Base-by-base conservation (phyloP, 2,113 vertebrate species). In the Erythrolamprus reginae region DNA sequence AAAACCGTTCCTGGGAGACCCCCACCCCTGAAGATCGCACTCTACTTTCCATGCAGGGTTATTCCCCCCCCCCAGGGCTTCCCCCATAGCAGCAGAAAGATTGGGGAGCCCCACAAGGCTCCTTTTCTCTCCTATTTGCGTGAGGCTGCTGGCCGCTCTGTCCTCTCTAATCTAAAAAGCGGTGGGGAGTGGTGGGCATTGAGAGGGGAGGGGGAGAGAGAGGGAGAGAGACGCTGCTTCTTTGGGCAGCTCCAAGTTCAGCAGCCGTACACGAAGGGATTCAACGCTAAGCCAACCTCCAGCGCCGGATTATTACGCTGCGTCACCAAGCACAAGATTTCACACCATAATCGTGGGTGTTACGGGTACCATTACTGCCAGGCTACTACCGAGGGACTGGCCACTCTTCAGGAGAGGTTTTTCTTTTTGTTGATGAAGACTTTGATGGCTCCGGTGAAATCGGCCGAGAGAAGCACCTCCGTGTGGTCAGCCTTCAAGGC, bases 361-460 rank as follows among this genome's bases (percentile, higher is more conserved):
- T n/a, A n/a, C 91, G 94, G 85, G 94, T 96, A 95, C 95, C 93
- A 90, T 94, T 92, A 93, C 93, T 4, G 94, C 90, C 94, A 96
- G 84, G 82, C 90, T 93, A 92, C 95, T 94, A 92, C 95, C 93
- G 26, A 93, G 92, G 89, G 91, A 93, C 92, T 95, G 93, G 96
- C 93, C 89, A 93, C 90, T 95, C 91, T 65, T 95, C 97, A 97
- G 95, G 97, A 95, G 93, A 96, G 58, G 85, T 96, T 97, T 97
- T 99, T 99, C 94, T 99, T 99, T 92, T 98, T 99, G 94, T 99
- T 99, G 96, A 99, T 97, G 95, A 99, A 99, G 95, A 99, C 99
- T 97, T 99, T 99, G 97, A 99, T 99, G 95, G 99, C 99, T 96
- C 99, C 99, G 48, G 99, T 99, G 96, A 99, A 99, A 96, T 99